Evolutionary conservation across 2,888 invertebrate species (phyloP).

Genomic region (Caenorhabditis drosophilae): DNA sequence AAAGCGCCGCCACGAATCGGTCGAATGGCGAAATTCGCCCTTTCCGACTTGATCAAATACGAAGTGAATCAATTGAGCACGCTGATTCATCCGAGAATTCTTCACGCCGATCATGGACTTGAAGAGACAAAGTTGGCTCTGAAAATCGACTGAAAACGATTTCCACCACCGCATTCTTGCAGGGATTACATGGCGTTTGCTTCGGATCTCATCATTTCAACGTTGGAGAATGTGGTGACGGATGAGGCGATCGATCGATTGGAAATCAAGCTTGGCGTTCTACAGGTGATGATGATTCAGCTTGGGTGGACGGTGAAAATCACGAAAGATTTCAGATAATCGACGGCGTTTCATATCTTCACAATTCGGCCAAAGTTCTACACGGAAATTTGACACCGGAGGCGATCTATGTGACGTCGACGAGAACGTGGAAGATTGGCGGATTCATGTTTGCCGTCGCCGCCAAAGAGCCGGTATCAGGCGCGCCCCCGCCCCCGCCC

Average conservation of each 20-base stretch:
- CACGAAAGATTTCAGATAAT: constrained; percentile 74
- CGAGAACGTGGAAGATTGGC: constrained; percentile 93
- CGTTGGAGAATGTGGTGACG: constrained; percentile 54
- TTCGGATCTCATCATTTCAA: constrained; percentile 41
- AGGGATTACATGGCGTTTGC: constrained; percentile 52
- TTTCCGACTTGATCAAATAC: constrained; percentile 60
- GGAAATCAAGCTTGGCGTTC: constrained; percentile 65
- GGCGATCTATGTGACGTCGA: constrained; percentile 87
- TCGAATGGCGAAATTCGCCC: constrained; percentile 59
- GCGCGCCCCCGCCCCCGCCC: no score
- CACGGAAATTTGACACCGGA: constrained; percentile 94
- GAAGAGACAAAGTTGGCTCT: constrained; percentile 60
- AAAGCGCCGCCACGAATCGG: constrained; percentile 66
- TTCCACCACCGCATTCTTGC: background rate
- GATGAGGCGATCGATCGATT: constrained; percentile 58
- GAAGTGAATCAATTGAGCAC: constrained; percentile 59
- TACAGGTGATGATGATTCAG: constrained; percentile 48
- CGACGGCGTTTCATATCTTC: constrained; percentile 89
- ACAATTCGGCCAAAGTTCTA: constrained; percentile 84
- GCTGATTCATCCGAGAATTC: constrained; percentile 61
- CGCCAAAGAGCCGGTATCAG: constrained; percentile 58
- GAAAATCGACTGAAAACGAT: background rate
- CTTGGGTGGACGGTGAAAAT: background rate
- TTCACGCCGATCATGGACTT: constrained; percentile 55
- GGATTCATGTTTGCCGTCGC: constrained; percentile 83